Base-by-base conservation (phyloP, 2,797 vertebrate genomes). In the Arrhamphus sclerolepis region DNA sequence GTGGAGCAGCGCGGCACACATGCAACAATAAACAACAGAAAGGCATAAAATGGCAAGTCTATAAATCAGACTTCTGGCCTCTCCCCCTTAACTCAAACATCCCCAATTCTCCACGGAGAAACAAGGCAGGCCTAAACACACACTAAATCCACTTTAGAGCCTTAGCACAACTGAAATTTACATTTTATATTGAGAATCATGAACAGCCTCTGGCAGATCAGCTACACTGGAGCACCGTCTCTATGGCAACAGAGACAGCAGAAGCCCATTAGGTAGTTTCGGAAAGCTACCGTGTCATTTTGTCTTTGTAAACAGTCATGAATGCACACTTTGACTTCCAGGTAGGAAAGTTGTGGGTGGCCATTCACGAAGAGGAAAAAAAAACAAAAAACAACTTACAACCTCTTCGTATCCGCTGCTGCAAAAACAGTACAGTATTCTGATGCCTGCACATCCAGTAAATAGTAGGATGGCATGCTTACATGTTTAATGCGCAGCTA, bases 401-500 rank as follows among this genome's bases (percentile, higher is more conserved):
- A 53, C 41, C 49, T 29, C 54, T 73, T 75, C 9, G 83, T 90
- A 93, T 93, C 91, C 89, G 88, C 91, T 90, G 93, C 92, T 87
- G 89, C 89, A 71, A 73, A 83, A 70, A 90, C 11, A 44, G 54
- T 16, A 39, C 63, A 66, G 64, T 42, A 62, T 62, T 60, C 91
- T 91, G 91, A 88, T 92, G 90, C 88, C 89, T 91, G 39, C 48
- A 55, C 59, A 50, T 55, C 46, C 55, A 56, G 46, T 47, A 42
- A 72, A 66, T 26, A n/a, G n/a, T n/a, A n/a, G n/a, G 24, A 17
- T 44, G 41, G 91, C 92, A 91, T 85, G 91, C 92, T 93, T 87
- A 87, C 93, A 94, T 94, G 92, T 93, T 94, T 93, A 95, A 95
- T 93, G 90, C 92, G 93, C 90, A 88, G 91, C 93, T 92, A 71